phyloP scores from a whole-genome alignment of 2,888 invertebrate species.

The Bruchidius siliquastri region DNA sequence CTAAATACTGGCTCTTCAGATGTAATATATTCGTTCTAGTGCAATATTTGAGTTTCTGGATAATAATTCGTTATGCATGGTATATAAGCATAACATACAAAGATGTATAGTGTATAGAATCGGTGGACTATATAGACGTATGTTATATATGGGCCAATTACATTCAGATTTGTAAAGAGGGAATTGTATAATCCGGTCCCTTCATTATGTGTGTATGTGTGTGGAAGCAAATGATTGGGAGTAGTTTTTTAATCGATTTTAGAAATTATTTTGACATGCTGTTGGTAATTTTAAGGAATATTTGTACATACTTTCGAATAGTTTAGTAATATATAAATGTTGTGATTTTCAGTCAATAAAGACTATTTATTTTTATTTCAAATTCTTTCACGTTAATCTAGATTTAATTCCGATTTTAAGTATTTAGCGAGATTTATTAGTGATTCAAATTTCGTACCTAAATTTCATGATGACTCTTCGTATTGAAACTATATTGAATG shows the following conservation, averaged over 20 bases:
- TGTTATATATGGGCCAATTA: neutral
- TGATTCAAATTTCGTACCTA: no score
- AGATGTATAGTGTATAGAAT: neutral
- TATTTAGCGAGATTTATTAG: no score
- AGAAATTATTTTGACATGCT: constrained; percentile 1
- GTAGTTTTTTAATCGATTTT: constrained; percentile 2
- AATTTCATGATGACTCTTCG: no score
- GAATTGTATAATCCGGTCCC: neutral
- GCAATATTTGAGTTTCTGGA: neutral
- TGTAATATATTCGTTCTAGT: neutral
- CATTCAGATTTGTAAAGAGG: neutral
- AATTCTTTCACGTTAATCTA: neutral
- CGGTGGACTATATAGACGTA: neutral
- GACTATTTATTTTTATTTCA: constrained; percentile 41
- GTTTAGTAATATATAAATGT: constrained; percentile 38
- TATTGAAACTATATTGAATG: no score
- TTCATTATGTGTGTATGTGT: constrained; percentile 1
- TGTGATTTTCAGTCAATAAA: constrained; percentile 43
- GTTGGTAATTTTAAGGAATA: constrained; percentile 12
- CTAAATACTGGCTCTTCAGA: no score
- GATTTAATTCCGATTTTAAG: no score
- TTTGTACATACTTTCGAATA: constrained; percentile 44
- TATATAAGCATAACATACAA: neutral
- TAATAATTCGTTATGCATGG: neutral
- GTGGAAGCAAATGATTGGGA: neutral